phyloP scores from a whole-genome alignment of 2,797 vertebrate genomes.

The Xenopus petersii region DNA sequence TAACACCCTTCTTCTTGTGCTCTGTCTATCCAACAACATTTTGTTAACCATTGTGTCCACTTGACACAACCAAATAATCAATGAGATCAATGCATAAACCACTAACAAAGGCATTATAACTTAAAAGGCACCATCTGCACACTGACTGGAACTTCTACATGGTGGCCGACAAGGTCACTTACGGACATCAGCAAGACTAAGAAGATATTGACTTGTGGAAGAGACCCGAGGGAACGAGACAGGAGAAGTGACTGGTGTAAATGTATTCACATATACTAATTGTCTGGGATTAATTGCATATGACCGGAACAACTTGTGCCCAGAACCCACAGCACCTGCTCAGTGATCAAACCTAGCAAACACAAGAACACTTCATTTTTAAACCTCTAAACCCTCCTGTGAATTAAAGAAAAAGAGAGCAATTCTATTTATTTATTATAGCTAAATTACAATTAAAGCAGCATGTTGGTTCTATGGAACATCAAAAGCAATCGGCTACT shows the following conservation, averaged over 20 bases:
- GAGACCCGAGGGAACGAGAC: conserved; percentile 6
- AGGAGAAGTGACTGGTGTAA: conserved; percentile 14
- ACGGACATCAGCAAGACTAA: conserved; percentile 19
- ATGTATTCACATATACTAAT: conserved; percentile 19
- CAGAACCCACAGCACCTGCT: conserved; percentile 4
- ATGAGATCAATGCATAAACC: neutral
- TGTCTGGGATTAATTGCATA: conserved; percentile 6
- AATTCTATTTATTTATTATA: too few species aligned
- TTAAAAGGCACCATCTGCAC: conserved; percentile 29
- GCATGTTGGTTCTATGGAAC: too few species aligned
- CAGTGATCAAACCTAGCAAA: neutral
- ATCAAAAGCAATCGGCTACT: too few species aligned
- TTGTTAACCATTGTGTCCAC: neutral
- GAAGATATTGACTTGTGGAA: conserved; percentile 12
- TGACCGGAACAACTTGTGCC: conserved; percentile 4
- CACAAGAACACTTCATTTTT: neutral
- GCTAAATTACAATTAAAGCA: too few species aligned
- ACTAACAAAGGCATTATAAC: neutral
- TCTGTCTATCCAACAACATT: too few species aligned
- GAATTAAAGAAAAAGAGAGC: too few species aligned
- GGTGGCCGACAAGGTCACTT: conserved; percentile 23
- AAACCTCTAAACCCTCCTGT: too few species aligned
- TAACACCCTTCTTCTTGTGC: too few species aligned
- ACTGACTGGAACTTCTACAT: neutral
- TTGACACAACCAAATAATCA: neutral